Base-by-base conservation (phyloP, 2,888 invertebrate species). In the Pachycephus smyrnensis region DNA sequence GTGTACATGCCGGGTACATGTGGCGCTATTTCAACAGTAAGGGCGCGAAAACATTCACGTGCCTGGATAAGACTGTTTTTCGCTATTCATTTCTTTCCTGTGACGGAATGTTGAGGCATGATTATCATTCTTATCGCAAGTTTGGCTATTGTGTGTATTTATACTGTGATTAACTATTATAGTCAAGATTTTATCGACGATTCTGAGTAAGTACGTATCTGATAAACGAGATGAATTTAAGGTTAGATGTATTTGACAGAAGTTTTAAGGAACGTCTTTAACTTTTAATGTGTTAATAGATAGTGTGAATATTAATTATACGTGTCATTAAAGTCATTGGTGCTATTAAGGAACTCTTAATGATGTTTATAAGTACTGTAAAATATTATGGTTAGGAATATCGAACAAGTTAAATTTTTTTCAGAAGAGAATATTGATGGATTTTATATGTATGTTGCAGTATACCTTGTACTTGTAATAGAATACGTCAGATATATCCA, bases 131-230 rank as follows among this genome's bases (percentile, higher is more conserved):
- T 76, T 55, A 76, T 31, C 30, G 73, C 68, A 12, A 73, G 73
- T 37, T 11, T 78, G 35, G 12, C 73, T 4, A 33, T 76, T 32
- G 68, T 76, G 30, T 78, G 71, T 32, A 31, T 68, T 68, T 78
- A 78, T 33, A 69, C 31, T n/a, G 68, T 73, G 30, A 11, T 76
- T 15, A 55, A 69, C 4, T 55, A 76, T 68, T 40, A 12, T 15
- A 31, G 73, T 15, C 35, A 76, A 31, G 30, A 30, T 15, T 23
- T 15, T 32, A n/a, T 30, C 9, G 11, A n/a, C 11, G 31, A 15
- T 68, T 78, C 75, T 4, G 33, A 75, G 78, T 76, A 68, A 78
- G 78, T 78, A 78, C 37, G 33, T 23, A 55, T 55, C 23, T 55
- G 23, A 55, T 23, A 23, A 55, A 15, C 23, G 23, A 23, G 55